phyloP scores from a whole-genome alignment of 2,888 invertebrate genomes.

The Venustoraphidia nigricollis region DNA sequence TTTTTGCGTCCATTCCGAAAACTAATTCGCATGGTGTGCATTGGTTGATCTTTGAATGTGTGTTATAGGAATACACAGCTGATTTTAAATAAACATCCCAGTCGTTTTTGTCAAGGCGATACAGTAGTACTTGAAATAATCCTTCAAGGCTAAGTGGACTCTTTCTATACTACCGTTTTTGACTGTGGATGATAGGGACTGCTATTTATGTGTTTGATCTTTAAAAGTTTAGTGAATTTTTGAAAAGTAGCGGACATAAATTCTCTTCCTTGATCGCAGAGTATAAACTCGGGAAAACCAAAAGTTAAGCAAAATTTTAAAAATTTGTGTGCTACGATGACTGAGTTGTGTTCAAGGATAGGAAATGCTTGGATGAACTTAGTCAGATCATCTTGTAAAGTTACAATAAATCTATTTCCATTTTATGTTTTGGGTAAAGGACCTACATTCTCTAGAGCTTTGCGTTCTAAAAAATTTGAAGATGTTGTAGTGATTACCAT shows the following conservation, averaged over 20 bases:
- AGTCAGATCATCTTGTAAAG: constrained; percentile 18
- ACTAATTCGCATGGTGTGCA: background rate
- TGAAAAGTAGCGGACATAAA: constrained; percentile 16
- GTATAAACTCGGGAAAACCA: constrained; percentile 15
- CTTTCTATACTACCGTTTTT: constrained; percentile 19
- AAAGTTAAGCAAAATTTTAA: constrained; percentile 14
- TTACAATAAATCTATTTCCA: constrained; percentile 17
- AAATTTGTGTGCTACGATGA: constrained; percentile 15
- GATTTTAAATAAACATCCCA: constrained; percentile 19
- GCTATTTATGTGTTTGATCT: constrained; percentile 16
- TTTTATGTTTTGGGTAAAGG: constrained; percentile 13
- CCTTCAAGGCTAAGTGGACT: constrained; percentile 17
- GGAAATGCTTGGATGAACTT: constrained; percentile 18
- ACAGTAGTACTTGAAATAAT: constrained; percentile 18
- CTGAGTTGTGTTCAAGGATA: constrained; percentile 17
- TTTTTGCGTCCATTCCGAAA: background rate
- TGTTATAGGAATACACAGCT: background rate
- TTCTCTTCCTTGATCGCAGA: constrained; percentile 17
- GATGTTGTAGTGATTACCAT: constrained; percentile 16
- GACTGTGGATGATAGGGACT: constrained; percentile 19
- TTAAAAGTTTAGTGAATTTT: constrained; percentile 15
- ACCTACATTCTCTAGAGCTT: constrained; percentile 17
- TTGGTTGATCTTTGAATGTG: background rate
- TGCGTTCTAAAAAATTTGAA: constrained; percentile 13
- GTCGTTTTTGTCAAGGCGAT: constrained; percentile 14